phyloP scores from a whole-genome alignment of 1,140 invertebrate genomes.

The Drosophila serrata region DNA sequence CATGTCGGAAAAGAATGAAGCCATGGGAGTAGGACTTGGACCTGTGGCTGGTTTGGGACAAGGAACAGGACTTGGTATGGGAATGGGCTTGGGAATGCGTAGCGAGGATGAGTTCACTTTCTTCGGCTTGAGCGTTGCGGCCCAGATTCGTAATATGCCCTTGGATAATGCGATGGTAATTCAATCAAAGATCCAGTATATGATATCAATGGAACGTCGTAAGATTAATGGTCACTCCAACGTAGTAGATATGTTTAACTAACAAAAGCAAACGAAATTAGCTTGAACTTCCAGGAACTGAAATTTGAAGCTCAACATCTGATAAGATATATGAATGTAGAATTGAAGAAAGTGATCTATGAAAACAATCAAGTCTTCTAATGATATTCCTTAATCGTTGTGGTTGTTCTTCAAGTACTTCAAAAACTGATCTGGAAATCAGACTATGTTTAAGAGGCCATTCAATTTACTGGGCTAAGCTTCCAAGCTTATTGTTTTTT shows the following conservation, averaged over 20 bases:
- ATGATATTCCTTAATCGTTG: too few species aligned
- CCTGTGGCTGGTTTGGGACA: background rate
- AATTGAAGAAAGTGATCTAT: background rate
- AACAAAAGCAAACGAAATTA: background rate
- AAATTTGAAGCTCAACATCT: background rate
- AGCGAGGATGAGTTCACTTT: conserved; percentile 65
- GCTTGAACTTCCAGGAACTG: background rate
- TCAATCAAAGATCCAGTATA: conserved; percentile 68
- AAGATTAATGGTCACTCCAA: conserved; percentile 44
- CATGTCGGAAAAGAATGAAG: conserved; percentile 15
- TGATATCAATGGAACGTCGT: conserved; percentile 64
- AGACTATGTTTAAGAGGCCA: background rate
- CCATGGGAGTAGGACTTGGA: conserved; percentile 1
- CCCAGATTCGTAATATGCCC: conserved; percentile 67
- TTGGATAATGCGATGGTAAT: conserved; percentile 63
- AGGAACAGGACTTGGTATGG: conserved; percentile 8
- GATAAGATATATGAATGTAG: background rate
- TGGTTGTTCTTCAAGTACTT: too few species aligned
- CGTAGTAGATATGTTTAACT: conserved; percentile 41
- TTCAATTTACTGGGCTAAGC: background rate
- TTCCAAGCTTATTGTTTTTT: background rate
- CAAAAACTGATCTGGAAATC: too few species aligned
- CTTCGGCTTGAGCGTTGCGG: conserved; percentile 67
- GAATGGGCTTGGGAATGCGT: conserved; percentile 15
- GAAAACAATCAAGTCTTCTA: too few species aligned